Conservation (phyloP, 1,140 invertebrate species). For the Cepaea nemoralis region DNA sequence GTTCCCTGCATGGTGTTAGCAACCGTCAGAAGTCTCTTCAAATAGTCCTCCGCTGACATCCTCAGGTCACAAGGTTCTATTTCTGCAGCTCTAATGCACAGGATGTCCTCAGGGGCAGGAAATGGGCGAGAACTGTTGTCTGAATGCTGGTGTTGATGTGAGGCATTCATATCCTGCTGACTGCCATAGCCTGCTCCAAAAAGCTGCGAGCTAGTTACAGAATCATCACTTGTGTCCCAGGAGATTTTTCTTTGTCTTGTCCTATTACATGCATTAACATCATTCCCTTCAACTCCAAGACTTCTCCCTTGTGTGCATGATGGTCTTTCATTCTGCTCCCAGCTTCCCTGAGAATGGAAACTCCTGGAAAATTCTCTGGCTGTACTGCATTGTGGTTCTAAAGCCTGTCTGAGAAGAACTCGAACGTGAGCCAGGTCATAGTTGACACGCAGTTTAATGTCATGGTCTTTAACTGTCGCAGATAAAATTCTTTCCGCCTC, state of each 20-base stretch:
- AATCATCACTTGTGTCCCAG: no score
- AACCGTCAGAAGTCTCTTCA: neutral
- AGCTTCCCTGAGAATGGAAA: no score
- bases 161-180: neutral
- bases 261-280: no score
- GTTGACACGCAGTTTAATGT: constrained; percentile 3
- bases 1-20: neutral
- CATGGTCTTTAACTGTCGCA: constrained; percentile 26
- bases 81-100: neutral
- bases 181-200: neutral
- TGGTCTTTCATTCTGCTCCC: no score
- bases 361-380: no score
- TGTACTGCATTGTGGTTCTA: no score
- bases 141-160: neutral
- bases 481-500: constrained; percentile 20
- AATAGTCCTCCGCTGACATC: neutral
- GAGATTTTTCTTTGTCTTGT: no score
- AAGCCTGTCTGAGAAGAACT: neutral
- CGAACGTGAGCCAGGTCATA: constrained; percentile 1
- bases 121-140: neutral
- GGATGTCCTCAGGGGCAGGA: neutral
- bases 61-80: constrained; percentile 7
- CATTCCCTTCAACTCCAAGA: no score
- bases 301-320: no score
- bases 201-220: neutral